Evolutionary conservation across 2,113 vertebrate species (phyloP).

Genomic region (Datnioides undecimradiatus): DNA sequence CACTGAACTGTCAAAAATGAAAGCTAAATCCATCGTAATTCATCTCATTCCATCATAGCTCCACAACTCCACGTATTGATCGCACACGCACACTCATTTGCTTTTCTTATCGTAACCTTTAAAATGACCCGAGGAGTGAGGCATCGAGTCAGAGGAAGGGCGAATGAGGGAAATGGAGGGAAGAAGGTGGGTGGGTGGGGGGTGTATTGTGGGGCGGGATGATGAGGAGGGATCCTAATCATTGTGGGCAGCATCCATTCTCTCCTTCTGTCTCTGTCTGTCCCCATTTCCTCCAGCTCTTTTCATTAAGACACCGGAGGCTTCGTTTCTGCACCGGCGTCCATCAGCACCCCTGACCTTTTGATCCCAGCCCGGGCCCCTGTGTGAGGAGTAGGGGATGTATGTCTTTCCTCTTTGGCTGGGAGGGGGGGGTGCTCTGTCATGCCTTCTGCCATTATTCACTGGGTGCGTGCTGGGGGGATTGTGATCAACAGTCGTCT

Average conservation of each 20-base stretch:
- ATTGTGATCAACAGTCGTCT: background rate
- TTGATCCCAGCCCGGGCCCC: constrained; percentile 11
- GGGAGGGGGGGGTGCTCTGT: background rate
- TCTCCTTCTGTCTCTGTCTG: constrained; percentile 68
- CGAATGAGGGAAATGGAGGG: constrained; percentile 36
- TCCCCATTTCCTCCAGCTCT: constrained; percentile 59
- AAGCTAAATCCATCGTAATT: constrained; percentile 24
- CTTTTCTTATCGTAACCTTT: constrained; percentile 47
- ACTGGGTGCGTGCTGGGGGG: background rate
- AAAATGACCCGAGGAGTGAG: constrained; percentile 37
- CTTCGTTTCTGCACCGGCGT: constrained; percentile 18
- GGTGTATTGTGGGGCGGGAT: constrained; percentile 7
- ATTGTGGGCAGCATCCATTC: constrained; percentile 45
- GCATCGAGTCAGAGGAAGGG: constrained; percentile 18
- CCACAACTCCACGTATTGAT: constrained; percentile 19
- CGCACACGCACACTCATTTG: constrained; percentile 24
- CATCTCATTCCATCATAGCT: too few species aligned
- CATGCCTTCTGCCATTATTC: constrained; percentile 50
- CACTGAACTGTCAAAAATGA: background rate
- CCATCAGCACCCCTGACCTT: constrained; percentile 61
- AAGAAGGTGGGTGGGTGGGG: background rate
- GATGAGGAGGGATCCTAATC: constrained; percentile 63
- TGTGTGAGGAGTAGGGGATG: constrained; percentile 15
- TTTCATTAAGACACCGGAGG: constrained; percentile 66
- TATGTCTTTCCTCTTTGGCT: constrained; percentile 20